Base-by-base conservation (phyloP, 2,113 vertebrate genomes). In the Carettochelys insculpta region DNA sequence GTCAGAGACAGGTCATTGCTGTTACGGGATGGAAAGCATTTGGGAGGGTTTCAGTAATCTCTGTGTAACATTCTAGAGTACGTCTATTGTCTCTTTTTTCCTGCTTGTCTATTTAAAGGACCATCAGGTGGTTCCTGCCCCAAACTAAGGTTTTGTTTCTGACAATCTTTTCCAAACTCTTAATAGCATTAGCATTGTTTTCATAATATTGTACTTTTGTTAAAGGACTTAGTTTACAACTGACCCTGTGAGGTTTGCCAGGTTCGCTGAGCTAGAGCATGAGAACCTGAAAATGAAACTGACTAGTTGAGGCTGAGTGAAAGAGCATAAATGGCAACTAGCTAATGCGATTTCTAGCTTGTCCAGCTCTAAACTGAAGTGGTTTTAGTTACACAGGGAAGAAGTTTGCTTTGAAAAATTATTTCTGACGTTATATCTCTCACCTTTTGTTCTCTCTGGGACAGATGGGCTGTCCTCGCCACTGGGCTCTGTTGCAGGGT, bases 91-190 rank as follows among this genome's bases (percentile, higher is more conserved):
- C 71, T 75, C 25, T 41, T 38, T 12, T 17, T 0, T 45, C 19
- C 27, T 65, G 0, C 20, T 61, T 53, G 1, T 14, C 8, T 27
- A 1, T n/a, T 51, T 11, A 71, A 20, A 14, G 45, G 11, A 16
- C 24, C 1, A 0, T 29, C 29, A 0, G 0, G 9, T 2, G 12
- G 20, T 4, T 4, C 1, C 1, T 7, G 10, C 31, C 45, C 24
- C 25, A 11, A 22, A 9, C 4, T 29, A 8, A 2, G 19, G 0
- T 0, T 77, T 54, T 31, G n/a, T 71, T 20, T 14, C 16, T 1
- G 6, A 8, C 13, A 31, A 38, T 4, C 4, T 1, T 65, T 53
- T 52, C 34, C 1, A 0, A 76, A 71, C n/a, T n/a, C 5, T 24
- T 11, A 24, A 6, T 6, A 3, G 3, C 4, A 25, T 4, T 3